Base-by-base conservation (phyloP, 2,888 invertebrate species). In the Mesorhabditis spiculigera region DNA sequence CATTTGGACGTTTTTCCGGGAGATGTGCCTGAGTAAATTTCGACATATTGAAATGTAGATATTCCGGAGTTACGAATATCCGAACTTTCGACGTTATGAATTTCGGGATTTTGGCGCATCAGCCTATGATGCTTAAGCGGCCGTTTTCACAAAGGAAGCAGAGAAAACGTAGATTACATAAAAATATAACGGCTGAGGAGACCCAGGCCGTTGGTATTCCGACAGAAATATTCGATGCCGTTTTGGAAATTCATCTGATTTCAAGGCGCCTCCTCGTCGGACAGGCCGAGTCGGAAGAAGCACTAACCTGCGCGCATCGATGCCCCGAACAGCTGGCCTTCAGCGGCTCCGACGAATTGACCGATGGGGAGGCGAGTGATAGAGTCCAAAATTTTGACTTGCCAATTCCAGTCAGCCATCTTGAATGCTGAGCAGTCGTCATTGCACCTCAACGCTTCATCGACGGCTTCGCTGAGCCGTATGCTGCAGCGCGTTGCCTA, bases 231-330 rank as follows among this genome's bases (percentile, higher is more conserved):
- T 28, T 28, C 28, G 28, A 28, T 28, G 28, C 28, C 28, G 28
- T 28, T 28, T 28, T 28, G 28, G 28, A 28, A 28, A 28, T 28
- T 28, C 28, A 28, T 50, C 58, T n/a, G 58, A 50, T 13, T 50
- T 50, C 58, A 13, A 50, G 63, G 63, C 63, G 41, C 41, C 63
- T n/a, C 41, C n/a, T 50, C 10, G 58, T 66, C 69, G 92, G 91
- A 8, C 90, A 90, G 67, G 91, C 90, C 73, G 93, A 93, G 87
- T 90, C 91, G 68, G 89, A 91, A 0, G 89, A 90, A 69, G 92
- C 93, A 0, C 88, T 93, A 65, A 89, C 90, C 73, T 93, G 93
- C 84, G 88, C 93, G 70, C 91, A 93, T 76, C 91, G 91, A 80
- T 93, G 93, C 87, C 91, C 75, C 42, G 93, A 93, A 87, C 91